Evolutionary conservation across 2,113 vertebrate genomes (phyloP).

Genomic region (Pogona vitticeps): DNA sequence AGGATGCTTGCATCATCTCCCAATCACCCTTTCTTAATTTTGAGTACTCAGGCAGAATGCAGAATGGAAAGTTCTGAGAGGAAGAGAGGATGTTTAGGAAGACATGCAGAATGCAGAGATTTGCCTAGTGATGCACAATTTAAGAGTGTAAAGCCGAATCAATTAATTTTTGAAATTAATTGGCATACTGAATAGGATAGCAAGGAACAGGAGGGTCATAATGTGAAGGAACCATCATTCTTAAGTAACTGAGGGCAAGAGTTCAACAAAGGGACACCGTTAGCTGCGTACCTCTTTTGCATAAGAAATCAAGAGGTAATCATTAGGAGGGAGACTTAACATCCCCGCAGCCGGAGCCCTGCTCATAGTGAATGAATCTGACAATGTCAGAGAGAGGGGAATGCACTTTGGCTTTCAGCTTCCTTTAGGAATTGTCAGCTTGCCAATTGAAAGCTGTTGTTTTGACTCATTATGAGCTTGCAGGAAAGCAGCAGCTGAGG

Average conservation of each 20-base stretch:
- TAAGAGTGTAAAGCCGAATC: not conserved
- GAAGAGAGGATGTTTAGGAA: not conserved
- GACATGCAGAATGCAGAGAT: not conserved
- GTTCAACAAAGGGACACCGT: not conserved
- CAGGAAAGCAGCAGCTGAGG: too few relatives aligned
- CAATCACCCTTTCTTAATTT: conserved; percentile 5
- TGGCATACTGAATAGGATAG: not conserved
- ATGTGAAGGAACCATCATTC: not conserved
- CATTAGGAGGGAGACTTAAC: too few relatives aligned
- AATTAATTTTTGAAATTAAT: not conserved
- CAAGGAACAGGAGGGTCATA: not conserved
- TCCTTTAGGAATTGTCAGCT: not conserved
- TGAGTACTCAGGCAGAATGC: conserved; percentile 23
- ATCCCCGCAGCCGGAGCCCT: not conserved
- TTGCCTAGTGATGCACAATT: not conserved
- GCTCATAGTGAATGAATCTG: not conserved
- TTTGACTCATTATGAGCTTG: too few relatives aligned
- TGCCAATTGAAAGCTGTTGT: not conserved
- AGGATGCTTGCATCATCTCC: conserved; percentile 18
- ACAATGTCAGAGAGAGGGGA: not conserved
- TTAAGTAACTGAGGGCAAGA: not conserved
- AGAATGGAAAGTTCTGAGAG: not conserved
- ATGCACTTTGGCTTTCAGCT: not conserved
- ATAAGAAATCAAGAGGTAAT: not conserved
- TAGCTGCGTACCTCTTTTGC: too few relatives aligned